Conservation (phyloP, 2,888 invertebrate genomes). For the Microctonus hyperodae region DNA sequence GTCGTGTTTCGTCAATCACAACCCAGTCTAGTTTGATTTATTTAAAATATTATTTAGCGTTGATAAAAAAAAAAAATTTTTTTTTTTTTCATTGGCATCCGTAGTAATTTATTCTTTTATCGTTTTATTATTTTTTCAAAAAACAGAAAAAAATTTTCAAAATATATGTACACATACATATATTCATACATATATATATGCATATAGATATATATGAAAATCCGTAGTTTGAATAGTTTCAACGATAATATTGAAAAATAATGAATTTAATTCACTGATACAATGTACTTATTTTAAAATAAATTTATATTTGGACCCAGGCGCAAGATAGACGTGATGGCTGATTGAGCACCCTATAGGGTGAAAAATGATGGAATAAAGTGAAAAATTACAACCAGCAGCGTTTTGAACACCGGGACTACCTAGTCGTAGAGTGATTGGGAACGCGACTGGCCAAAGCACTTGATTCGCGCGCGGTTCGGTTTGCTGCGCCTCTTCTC, state of each 20-base stretch:
- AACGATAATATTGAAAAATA: background rate
- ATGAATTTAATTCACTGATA: background rate
- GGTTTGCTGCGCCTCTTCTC: slow-evolving; percentile 61
- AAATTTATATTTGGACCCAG: background rate
- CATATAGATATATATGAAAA: too few species aligned
- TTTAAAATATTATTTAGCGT: background rate
- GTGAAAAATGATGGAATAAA: slow-evolving; percentile 3
- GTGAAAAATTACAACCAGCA: slow-evolving; percentile 36
- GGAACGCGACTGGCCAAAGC: slow-evolving; percentile 64
- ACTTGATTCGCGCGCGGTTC: slow-evolving; percentile 63
- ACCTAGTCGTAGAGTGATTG: slow-evolving; percentile 64
- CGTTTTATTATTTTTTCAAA: too few species aligned
- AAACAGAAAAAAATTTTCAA: background rate
- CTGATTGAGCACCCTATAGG: background rate
- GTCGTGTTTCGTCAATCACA: background rate
- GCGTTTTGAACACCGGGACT: slow-evolving; percentile 60
- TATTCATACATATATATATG: too few species aligned
- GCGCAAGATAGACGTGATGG: background rate
- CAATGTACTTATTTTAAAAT: background rate
- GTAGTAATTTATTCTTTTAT: background rate
- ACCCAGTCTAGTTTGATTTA: background rate
- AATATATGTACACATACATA: too few species aligned
- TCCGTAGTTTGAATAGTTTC: too few species aligned
- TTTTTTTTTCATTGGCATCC: background rate
- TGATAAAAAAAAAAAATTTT: background rate